Conservation (phyloP, 2,113 vertebrate genomes). For the Nibea albiflora region DNA sequence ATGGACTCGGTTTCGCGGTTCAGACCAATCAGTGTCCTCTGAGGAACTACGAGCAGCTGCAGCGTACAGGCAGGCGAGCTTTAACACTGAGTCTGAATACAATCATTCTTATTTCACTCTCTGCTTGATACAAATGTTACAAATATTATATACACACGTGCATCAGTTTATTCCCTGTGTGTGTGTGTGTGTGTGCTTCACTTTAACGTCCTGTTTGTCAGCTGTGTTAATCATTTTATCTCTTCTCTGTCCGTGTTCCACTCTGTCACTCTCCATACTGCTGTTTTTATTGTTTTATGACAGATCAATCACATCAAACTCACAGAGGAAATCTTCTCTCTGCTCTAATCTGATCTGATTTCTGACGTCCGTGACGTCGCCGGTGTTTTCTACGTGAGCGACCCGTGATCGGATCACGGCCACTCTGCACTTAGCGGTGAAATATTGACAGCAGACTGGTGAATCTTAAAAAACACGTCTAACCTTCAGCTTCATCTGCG, state of each 20-base stretch:
- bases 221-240: neutral
- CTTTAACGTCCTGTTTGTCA: too few species aligned
- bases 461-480: neutral
- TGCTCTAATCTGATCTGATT: neutral
- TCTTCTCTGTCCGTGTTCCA: neutral
- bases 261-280: neutral
- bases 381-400: neutral
- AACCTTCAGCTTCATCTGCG: neutral
- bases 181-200: too few species aligned
- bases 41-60: too few species aligned
- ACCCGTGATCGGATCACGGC: neutral
- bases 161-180: too few species aligned
- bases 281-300: neutral
- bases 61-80: too few species aligned
- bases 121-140: too few species aligned
- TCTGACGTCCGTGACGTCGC: neutral
- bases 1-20: too few species aligned
- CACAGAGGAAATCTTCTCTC: constrained; percentile 42
- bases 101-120: too few species aligned
- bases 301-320: constrained; percentile 23
- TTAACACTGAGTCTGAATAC: too few species aligned
- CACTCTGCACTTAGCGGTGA: neutral
- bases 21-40: too few species aligned
- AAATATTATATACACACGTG: too few species aligned
- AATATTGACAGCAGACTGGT: constrained; percentile 18